Percentiles rank a stretch among this genome's conserved stretches.
Conservation (phyloP, 30 jellyfish, hydroid and myxozoan genomes). For the Hydra vulgaris region DNA sequence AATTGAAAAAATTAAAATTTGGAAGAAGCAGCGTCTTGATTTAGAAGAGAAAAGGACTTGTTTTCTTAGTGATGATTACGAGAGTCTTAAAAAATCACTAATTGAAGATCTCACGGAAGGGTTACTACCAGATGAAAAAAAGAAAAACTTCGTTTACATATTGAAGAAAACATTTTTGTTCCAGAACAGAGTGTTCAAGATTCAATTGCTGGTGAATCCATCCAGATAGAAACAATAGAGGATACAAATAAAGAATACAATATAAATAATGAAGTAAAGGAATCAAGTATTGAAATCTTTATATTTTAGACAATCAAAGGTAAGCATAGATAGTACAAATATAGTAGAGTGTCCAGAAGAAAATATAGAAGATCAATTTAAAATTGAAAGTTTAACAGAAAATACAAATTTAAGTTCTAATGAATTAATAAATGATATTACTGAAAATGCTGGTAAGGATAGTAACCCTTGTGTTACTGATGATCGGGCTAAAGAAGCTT, state of each 20-base stretch:
- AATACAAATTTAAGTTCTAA: neutral
- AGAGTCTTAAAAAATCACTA: neutral
- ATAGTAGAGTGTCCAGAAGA: neutral
- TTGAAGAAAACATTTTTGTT: neutral
- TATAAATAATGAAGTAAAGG: neutral
- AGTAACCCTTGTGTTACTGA: neutral
- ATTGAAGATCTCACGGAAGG: slow-evolving; percentile 2
- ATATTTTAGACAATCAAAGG: too few relatives aligned
- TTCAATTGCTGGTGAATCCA: too few relatives aligned
- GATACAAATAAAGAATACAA: neutral
- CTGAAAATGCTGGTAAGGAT: neutral
- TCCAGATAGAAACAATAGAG: too few relatives aligned
- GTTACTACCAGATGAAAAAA: neutral
- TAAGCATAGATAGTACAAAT: too few relatives aligned
- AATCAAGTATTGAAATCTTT: too few relatives aligned
- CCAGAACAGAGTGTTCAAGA: neutral
- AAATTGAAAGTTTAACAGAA: neutral
- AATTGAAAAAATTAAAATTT: neutral
- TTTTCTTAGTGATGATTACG: neutral
- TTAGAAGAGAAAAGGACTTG: neutral
- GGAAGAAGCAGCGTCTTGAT: neutral
- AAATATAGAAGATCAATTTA: neutral
- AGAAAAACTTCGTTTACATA: neutral
- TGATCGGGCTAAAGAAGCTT: neutral
- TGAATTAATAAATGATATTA: neutral